A percentile compares a stretch with the other conserved stretches of the same genome.
Conservation (phyloP, 2,888 invertebrate species). For the Molanna angustata region DNA sequence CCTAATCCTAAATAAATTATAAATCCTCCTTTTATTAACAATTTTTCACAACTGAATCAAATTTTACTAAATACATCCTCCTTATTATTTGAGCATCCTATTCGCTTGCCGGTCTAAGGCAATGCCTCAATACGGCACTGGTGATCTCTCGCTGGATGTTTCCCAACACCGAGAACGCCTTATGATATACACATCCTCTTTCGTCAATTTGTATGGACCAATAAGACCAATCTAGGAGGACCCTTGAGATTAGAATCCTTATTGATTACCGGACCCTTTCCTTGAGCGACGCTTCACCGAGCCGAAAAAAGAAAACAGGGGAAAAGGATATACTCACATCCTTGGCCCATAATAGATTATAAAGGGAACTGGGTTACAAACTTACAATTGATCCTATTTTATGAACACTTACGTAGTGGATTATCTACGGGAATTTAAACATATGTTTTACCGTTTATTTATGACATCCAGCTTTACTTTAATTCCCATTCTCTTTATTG, state of each 20-base stretch:
- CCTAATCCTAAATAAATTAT: too few relatives aligned
- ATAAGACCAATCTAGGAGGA: conserved; percentile 47
- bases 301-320: conserved; percentile 16
- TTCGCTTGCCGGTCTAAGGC: conserved; percentile 6
- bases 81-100: too few relatives aligned
- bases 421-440: too few relatives aligned
- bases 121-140: neutral
- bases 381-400: conserved; percentile 1
- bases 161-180: conserved; percentile 23
- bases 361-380: neutral
- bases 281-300: conserved; percentile 28
- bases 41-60: too few relatives aligned
- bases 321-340: conserved; percentile 13
- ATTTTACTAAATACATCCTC: too few relatives aligned
- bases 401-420: too few relatives aligned
- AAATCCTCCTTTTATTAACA: too few relatives aligned
- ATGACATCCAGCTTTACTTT: too few relatives aligned
- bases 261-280: conserved; percentile 57
- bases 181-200: conserved; percentile 34
- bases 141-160: conserved; percentile 24
- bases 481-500: too few relatives aligned
- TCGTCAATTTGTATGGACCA: conserved; percentile 50
- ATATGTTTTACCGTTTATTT: too few relatives aligned
- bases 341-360: conserved; percentile 11
- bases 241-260: conserved; percentile 57